Evolutionary conservation across 1,140 invertebrate species (phyloP).

Genomic region (Bombus pascuorum): DNA sequence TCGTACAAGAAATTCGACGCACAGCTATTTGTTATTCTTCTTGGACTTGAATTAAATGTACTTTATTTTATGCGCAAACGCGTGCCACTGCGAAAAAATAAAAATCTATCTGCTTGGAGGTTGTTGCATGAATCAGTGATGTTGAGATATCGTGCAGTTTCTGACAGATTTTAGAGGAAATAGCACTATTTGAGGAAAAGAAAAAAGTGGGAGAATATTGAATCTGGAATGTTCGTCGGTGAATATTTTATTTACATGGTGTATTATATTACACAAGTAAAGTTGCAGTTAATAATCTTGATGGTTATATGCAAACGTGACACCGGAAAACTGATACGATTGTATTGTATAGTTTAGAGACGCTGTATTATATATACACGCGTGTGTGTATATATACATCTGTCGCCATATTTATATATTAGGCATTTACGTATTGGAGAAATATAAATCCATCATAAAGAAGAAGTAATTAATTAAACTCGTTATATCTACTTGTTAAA

Average conservation of each 20-base stretch:
- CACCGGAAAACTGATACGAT: no score
- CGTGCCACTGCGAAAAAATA: neutral
- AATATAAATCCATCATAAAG: no score
- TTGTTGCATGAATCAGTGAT: neutral
- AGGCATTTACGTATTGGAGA: no score
- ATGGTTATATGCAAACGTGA: no score
- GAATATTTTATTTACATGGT: neutral
- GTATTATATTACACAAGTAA: no score
- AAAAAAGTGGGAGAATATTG: neutral
- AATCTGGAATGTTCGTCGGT: neutral
- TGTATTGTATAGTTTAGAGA: no score
- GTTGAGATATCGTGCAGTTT: neutral
- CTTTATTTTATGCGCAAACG: neutral
- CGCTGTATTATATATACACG: no score
- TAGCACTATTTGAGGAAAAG: neutral
- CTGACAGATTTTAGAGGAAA: neutral
- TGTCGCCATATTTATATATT: no score
- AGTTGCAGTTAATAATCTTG: no score
- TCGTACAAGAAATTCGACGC: constrained; percentile 30
- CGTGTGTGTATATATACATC: no score
- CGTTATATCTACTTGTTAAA: no score
- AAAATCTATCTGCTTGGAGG: neutral
- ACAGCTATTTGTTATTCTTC: neutral
- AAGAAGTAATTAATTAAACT: no score
- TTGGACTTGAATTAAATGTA: neutral